Base-by-base conservation (phyloP, 2,888 invertebrate species). In the Bibio marci region DNA sequence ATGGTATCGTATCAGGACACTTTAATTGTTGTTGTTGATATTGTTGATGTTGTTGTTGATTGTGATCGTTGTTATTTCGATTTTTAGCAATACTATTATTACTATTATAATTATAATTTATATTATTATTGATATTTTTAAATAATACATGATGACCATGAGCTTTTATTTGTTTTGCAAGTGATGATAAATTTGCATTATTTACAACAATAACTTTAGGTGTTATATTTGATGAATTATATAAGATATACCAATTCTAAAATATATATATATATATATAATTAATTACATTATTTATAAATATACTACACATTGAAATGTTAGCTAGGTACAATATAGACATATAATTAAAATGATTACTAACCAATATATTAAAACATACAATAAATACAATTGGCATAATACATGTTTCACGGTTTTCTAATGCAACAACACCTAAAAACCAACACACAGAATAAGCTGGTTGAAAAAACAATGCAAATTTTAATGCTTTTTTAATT, bases 361-460 rank as follows among this genome's bases (percentile, higher is more conserved):
- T 63, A 55, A 74, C 74, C 71, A 75, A 67, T 42, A 66, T 56
- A 45, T 68, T 63, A 14, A 70, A 67, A 15, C 69, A 60, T 32
- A 73, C 59, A 30, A 71, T 60, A 49, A 72, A 74, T 38, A 72
- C 65, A 2, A 70, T 63, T 0, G 73, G 70, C 43, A 73, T 72
- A 4, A 68, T 64, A 62, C 68, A 71, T 48, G 71, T 70, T 2
- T 67, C 61, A 3, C 73, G 69, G 51, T 79, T 78, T 53, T 80
- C 79, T 30, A 80, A 66, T 1, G 79, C 78, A 25, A 79, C 66
- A 4, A 80, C 78, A 1, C 76, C 76, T 57, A 78, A 69, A 47
- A 79, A 78, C 80, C 80, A 80, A 48, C 76, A 73, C 15, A 79
- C 70, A 11, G 75, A 73, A 50, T 77, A 76, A 45, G 74, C 69